These are phyloP conservation scores for Promerops cafer DNA, from an alignment of 2,113 vertebrate species.

Conservation along the genomic window DNA sequence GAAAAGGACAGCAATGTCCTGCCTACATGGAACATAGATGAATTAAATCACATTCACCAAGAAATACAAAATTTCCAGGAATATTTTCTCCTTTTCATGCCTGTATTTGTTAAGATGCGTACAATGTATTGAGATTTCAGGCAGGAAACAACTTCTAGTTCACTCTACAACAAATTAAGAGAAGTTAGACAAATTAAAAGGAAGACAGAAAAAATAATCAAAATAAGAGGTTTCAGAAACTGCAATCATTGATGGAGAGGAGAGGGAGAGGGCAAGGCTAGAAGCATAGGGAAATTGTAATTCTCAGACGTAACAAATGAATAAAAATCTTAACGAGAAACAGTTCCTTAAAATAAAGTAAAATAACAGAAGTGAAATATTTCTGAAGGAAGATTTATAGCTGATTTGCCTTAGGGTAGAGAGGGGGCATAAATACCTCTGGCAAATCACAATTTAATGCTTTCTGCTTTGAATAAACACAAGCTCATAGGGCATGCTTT, in stretches of 20 bases:
- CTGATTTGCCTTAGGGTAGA: not conserved
- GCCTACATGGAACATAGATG: fast-evolving
- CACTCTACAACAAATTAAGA: not conserved
- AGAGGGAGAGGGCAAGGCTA: not conserved
- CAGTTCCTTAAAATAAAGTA: not conserved
- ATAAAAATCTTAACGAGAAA: not conserved
- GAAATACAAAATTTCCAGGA: not conserved
- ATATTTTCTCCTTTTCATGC: not conserved
- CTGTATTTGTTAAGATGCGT: not conserved
- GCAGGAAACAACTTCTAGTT: not conserved
- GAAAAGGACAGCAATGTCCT: not conserved
- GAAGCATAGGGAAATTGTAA: not conserved
- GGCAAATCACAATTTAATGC: not conserved
- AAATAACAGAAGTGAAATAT: not conserved
- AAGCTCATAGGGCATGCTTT: not conserved
- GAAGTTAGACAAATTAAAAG: not conserved
- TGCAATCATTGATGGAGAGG: not conserved
- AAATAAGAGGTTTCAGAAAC: not conserved
- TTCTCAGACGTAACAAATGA: not conserved
- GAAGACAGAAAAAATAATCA: not conserved
- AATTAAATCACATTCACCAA: not conserved
- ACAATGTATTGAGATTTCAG: not conserved
- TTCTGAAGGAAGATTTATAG: not conserved
- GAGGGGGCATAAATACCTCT: not conserved
- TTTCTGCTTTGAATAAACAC: not conserved